Base-by-base conservation (phyloP, 2,113 vertebrate genomes). In the Labeo rohita region DNA sequence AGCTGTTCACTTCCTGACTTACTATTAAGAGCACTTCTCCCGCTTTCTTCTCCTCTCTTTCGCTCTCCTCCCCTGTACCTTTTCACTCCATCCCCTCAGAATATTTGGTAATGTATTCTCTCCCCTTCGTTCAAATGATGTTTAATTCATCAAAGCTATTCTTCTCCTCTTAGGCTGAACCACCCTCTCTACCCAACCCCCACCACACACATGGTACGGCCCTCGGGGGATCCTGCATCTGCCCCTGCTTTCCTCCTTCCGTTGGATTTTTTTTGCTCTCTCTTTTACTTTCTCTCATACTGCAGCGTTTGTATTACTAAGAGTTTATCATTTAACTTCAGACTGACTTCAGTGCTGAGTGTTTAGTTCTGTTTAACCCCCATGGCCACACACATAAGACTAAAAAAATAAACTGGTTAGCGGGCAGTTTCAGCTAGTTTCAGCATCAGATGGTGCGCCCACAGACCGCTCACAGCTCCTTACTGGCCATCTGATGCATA, bases 71-170 rank as follows among this genome's bases (percentile, higher is more conserved):
- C 65, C 56, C 56, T 80, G 39, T 78, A 21, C 84, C 66, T 70
- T 80, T 34, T 80, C 15, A 34, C 49, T 54, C 13, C 36, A 23
- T 73, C 74, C 87, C 85, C 12, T 80, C 76, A 52, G 61, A 75
- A 49, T 82, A 83, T 86, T 84, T 89, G 61, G 65, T 94, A 93
- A 95, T 93, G 88, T 91, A 94, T 94, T 93, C 93, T 92, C 91
- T 85, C 87, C 90, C 89, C 91, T 94, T 94, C 91, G 91, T 93
- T 94, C 90, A 90, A n/a, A 75, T 34, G 83, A 96, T 96, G 93
- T 95, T 95, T 95, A 94, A 95, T 96, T 95, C 95, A 96, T 95
- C 95, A 96, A 95, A 95, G 95, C 89, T 83, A 65, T 72, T 18
- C 89, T 92, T 90, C 88, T 79, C 91, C 94, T 91, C 87, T 86